These are phyloP conservation scores for Trilocha varians DNA, from an alignment of 2,888 invertebrate genomes.

Conservation along the genomic window DNA sequence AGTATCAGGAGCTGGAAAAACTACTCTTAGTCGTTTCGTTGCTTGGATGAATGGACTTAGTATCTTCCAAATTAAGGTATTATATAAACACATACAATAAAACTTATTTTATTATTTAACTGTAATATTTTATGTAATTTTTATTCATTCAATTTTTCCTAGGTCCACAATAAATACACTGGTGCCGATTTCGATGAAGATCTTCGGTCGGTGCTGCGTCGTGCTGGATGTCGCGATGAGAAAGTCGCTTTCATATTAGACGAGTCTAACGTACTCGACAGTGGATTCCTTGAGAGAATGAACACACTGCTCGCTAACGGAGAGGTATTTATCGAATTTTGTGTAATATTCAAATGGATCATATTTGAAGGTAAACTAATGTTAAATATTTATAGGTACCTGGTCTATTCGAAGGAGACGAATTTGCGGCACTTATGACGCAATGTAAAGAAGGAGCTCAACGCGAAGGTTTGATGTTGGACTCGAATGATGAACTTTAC, in stretches of 20 bases:
- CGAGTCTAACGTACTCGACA: constrained; percentile 98
- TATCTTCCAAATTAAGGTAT: constrained; percentile 99
- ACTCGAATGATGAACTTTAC: constrained; percentile 98
- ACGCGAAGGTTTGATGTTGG: constrained; percentile 97
- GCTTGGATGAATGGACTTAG: constrained; percentile 99
- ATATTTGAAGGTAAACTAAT: not conserved
- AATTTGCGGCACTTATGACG: constrained; percentile 98
- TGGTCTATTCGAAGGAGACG: constrained; percentile 95
- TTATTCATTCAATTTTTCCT: not conserved
- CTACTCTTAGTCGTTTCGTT: constrained; percentile 98
- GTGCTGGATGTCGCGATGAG: constrained; percentile 95
- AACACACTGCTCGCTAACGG: constrained; percentile 99
- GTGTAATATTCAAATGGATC: not conserved
- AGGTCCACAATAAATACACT: constrained; percentile 99
- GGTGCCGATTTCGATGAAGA: constrained; percentile 99
- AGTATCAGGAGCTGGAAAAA: constrained; percentile 99
- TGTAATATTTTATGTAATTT: too few relatives aligned
- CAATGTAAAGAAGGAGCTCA: constrained; percentile 99
- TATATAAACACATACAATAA: too few relatives aligned
- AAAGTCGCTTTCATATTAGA: constrained; percentile 99
- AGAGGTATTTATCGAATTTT: constrained; percentile 70
- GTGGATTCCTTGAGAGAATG: constrained; percentile 98
- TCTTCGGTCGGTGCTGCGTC: constrained; percentile 87
- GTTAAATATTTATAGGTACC: constrained; percentile 75
- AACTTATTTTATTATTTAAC: too few relatives aligned